phyloP scores from a whole-genome alignment of 2,113 vertebrate genomes.

The Protobothrops flavoviridis region DNA sequence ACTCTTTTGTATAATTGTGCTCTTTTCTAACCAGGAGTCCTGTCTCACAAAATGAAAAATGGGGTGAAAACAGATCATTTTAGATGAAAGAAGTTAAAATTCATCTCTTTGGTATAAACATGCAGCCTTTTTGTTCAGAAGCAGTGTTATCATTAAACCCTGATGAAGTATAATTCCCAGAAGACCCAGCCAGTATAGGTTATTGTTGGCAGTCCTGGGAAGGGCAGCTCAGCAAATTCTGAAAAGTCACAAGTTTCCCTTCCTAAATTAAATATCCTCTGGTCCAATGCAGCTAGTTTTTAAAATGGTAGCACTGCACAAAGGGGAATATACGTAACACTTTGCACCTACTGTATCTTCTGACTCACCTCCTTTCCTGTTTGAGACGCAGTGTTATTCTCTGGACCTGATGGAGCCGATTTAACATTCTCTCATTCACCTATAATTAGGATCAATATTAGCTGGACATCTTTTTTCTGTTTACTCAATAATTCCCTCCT shows the following conservation, averaged over 20 bases:
- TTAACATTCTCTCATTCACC: constrained; percentile 86
- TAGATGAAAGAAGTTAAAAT: not conserved
- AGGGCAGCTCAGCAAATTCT: not conserved
- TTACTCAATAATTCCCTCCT: not conserved
- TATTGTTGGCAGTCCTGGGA: not conserved
- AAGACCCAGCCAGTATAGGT: not conserved
- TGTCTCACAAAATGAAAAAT: not conserved
- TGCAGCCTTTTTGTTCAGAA: not conserved
- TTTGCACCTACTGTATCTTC: not conserved
- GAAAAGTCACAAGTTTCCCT: not conserved
- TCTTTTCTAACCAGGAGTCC: not conserved
- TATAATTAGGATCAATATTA: constrained; percentile 37
- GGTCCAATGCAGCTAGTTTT: not conserved
- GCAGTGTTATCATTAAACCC: not conserved
- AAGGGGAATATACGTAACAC: not conserved
- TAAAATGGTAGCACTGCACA: not conserved
- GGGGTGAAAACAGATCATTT: not conserved
- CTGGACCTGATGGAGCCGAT: constrained; percentile 85
- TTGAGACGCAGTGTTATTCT: constrained; percentile 82
- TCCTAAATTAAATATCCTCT: not conserved
- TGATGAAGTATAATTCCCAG: not conserved
- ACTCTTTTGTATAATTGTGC: not conserved
- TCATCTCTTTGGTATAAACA: too few species aligned
- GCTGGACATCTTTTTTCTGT: not conserved
- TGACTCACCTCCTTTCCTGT: constrained; percentile 81